phyloP scores from a whole-genome alignment of 2,113 vertebrate species.

The Chrysochloris asiatica region DNA sequence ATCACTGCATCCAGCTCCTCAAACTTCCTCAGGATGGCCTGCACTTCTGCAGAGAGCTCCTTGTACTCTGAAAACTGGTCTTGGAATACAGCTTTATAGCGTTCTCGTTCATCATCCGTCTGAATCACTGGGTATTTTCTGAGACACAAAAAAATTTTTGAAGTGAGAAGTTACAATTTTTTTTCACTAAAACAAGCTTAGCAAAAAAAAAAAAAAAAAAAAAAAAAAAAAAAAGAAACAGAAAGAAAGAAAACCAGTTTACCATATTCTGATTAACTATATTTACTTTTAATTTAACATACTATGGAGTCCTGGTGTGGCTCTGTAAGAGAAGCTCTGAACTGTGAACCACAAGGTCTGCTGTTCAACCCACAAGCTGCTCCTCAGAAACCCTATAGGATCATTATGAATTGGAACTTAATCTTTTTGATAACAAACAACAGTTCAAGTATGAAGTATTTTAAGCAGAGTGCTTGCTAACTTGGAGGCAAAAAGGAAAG shows the following conservation, averaged over 20 bases:
- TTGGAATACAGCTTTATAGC: constrained; percentile 96
- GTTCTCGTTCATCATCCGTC: constrained; percentile 92
- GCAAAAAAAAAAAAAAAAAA: neutral
- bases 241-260: neutral
- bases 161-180: neutral
- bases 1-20: constrained; percentile 92
- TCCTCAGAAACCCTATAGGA: too few relatives aligned
- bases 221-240: neutral
- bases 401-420: too few relatives aligned
- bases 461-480: neutral
- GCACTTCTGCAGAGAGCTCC: constrained; percentile 93
- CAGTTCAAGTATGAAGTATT: neutral
- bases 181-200: neutral
- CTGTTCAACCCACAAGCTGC: too few relatives aligned
- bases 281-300: neutral
- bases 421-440: neutral
- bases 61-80: constrained; percentile 97
- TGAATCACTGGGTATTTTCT: constrained; percentile 94
- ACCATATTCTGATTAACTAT: neutral
- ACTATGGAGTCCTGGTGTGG: too few relatives aligned
- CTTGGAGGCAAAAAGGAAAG: neutral
- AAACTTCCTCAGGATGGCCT: constrained; percentile 89
- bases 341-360: too few relatives aligned
- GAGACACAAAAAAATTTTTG: neutral
- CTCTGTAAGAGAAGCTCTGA: too few relatives aligned